Conservation (phyloP, 2,797 vertebrate species). For the Acrossocheilus fasciatus region DNA sequence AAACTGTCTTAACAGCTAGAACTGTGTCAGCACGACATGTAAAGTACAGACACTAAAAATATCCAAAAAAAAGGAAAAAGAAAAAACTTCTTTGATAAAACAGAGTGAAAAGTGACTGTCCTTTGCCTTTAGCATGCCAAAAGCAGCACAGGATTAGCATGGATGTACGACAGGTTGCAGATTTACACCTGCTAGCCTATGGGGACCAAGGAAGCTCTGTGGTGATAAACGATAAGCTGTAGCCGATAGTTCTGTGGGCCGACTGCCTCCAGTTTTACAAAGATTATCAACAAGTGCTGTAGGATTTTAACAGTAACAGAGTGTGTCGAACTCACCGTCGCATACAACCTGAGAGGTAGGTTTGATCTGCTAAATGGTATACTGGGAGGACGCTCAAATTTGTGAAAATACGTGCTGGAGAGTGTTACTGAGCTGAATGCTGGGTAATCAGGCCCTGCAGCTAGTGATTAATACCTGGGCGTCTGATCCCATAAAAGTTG, state of each 20-base stretch:
- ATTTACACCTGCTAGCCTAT: slow-evolving; percentile 28
- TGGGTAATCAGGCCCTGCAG: slow-evolving; percentile 77
- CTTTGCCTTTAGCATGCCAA: slow-evolving; percentile 13
- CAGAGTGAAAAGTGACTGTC: not conserved
- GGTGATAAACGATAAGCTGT: slow-evolving; percentile 4
- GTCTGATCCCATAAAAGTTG: slow-evolving; percentile 13
- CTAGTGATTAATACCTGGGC: slow-evolving; percentile 76
- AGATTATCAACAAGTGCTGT: slow-evolving; percentile 14
- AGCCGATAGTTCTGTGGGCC: not conserved
- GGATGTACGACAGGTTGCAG: not conserved
- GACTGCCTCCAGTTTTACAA: slow-evolving; percentile 4
- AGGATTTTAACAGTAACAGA: slow-evolving; percentile 15
- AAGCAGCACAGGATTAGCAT: slow-evolving; percentile 21
- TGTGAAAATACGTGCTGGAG: slow-evolving; percentile 24
- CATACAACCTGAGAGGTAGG: slow-evolving; percentile 9
- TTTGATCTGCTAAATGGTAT: slow-evolving; percentile 29
- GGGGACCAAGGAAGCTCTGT: slow-evolving; percentile 2
- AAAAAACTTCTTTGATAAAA: not conserved
- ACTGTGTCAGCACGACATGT: not conserved
- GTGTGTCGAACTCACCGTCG: not conserved
- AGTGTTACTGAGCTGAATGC: slow-evolving; percentile 54
- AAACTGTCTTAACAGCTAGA: slow-evolving; percentile 4
- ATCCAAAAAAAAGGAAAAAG: not conserved
- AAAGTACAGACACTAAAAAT: not conserved
- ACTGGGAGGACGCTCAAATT: slow-evolving; percentile 24